Conservation (phyloP, 2,797 vertebrate genomes). For the Scolopax bukidnonensis region DNA sequence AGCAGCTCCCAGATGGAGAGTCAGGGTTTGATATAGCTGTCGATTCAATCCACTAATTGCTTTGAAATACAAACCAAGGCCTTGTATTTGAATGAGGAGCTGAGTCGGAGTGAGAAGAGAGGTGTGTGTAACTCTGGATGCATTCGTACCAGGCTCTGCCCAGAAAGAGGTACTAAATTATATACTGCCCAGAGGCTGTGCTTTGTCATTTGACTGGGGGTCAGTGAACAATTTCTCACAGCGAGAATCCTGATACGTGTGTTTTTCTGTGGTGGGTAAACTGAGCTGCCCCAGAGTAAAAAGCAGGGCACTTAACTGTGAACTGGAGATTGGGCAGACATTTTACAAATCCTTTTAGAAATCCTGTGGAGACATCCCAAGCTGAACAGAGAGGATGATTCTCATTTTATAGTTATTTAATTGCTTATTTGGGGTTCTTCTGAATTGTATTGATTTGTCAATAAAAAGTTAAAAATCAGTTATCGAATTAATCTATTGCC, state of each 20-base stretch:
- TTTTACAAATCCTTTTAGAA: not conserved
- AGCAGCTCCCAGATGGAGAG: not conserved
- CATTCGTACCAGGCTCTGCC: not conserved
- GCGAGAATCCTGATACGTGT: not conserved
- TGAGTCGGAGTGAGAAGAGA: not conserved
- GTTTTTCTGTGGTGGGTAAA: not conserved
- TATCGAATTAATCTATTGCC: not conserved
- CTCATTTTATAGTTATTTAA: not conserved
- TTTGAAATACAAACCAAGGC: constrained; percentile 1
- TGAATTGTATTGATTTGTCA: not conserved
- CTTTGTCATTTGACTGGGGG: not conserved
- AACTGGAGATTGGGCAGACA: not conserved
- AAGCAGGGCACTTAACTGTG: not conserved
- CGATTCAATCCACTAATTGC: not conserved
- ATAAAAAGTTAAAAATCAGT: not conserved
- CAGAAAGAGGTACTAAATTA: not conserved
- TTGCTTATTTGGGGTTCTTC: not conserved
- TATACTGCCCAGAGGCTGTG: not conserved
- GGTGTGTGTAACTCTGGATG: not conserved
- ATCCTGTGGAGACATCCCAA: not conserved
- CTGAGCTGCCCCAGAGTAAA: not conserved
- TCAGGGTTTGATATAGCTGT: not conserved
- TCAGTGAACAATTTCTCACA: not conserved
- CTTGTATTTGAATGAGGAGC: not conserved
- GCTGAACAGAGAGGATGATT: not conserved